These are phyloP conservation scores for Cepphus grylle DNA, from an alignment of 2,113 vertebrate genomes.

Conservation along the genomic window DNA sequence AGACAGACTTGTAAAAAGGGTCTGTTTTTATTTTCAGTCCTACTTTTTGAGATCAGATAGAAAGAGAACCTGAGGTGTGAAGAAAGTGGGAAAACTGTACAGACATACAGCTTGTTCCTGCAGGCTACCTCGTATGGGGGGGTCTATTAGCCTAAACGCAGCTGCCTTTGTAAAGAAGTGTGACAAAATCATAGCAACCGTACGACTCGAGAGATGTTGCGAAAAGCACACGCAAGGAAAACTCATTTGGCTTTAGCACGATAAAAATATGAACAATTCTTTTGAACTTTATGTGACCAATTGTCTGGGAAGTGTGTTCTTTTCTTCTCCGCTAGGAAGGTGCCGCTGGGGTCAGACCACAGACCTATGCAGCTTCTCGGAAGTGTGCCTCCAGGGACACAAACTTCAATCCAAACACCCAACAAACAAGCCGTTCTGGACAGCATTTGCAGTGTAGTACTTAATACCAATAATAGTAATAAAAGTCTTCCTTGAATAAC, in stretches of 20 bases:
- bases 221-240: neutral
- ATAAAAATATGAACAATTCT: neutral
- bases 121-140: neutral
- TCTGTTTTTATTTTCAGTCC: neutral
- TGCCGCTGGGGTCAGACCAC: conserved; percentile 12
- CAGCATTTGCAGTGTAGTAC: neutral
- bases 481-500: conserved; percentile 14
- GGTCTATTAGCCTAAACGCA: neutral
- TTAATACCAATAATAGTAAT: conserved; percentile 37
- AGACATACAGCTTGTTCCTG: neutral
- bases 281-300: neutral
- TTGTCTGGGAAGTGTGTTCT: neutral
- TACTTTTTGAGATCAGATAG: neutral
- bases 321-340: neutral
- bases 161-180: neutral
- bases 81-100: neutral
- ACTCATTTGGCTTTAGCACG: neutral
- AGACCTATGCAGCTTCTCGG: conserved; percentile 36
- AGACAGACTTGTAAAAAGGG: neutral
- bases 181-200: neutral
- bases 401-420: neutral
- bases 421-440: conserved; percentile 16
- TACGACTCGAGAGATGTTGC: neutral
- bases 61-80: neutral
- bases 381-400: neutral